Base-by-base conservation (phyloP, 2,113 vertebrate species). In the Paramisgurnus dabryanus region DNA sequence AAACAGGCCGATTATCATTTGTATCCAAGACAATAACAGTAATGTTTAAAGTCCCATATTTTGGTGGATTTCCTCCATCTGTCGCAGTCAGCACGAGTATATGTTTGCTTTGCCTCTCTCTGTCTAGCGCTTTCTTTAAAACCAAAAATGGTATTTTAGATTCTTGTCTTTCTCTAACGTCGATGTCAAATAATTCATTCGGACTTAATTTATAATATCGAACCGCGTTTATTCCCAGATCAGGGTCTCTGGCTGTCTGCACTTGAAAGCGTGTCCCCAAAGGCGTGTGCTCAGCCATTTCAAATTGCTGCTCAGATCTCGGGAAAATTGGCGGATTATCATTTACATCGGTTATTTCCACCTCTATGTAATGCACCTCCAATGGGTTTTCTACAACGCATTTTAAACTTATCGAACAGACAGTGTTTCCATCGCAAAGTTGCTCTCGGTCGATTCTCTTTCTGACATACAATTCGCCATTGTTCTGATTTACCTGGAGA, bases 281-380 rank as follows among this genome's bases (percentile, higher is more conserved):
- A 10, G 79, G 79, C 0, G 86, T 86, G 4, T 73, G 74, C 78
- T 93, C 91, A 0, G 85, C 77, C 0, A 92, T 91, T 86, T 93
- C 0, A 70, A 93, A 71, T 3, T 76, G 82, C 78, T 90, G 88
- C 43, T 90, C 87, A 27, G 18, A 84, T 57, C 89, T 90, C 0
- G 83, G 83, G 22, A 93, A 93, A 0, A 66, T 80, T 1, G 92
- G 92, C 0, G 87, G 72, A 67, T 93, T 0, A 8, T 93, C 92
- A 53, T 93, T 93, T 13, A 92, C 60, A 55, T 93, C 91, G 0
- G 61, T 78, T 63, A 93, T 86, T 89, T 93, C 91, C 40, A 93
- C 85, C 0, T 47, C 83, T n/a, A 90, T 80, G 22, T 93, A 87
- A 83, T 92, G 91, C 82, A 92, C 89, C 70, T 92, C 92, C 49